Percentiles rank a stretch among this genome's conserved stretches.
phyloP scores from a whole-genome alignment of 2,797 vertebrate genomes.

The Nasua narica region DNA sequence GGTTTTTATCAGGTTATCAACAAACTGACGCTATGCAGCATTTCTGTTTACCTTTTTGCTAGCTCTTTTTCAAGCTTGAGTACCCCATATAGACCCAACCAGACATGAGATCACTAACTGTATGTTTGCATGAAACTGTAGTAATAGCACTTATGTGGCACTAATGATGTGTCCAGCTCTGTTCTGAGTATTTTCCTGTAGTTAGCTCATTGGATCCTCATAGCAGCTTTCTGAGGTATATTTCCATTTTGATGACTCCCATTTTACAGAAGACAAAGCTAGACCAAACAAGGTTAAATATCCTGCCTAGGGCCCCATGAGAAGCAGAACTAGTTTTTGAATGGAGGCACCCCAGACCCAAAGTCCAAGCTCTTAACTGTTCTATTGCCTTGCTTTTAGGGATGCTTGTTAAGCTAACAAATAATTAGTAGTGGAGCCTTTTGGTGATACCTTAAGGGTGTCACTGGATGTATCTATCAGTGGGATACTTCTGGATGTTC shows the following conservation, averaged over 20 bases:
- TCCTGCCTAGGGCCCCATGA: not conserved
- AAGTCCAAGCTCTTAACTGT: not conserved
- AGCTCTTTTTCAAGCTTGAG: not conserved
- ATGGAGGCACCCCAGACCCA: not conserved
- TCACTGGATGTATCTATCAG: not conserved
- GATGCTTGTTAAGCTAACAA: not conserved
- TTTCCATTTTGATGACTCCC: not conserved
- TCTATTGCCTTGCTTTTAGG: not conserved
- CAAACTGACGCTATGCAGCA: not conserved
- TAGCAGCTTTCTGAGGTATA: not conserved
- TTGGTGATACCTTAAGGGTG: not conserved
- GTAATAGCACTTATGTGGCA: not conserved
- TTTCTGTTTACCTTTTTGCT: not conserved
- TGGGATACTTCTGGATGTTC: not conserved
- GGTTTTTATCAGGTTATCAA: not conserved
- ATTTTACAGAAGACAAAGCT: not conserved
- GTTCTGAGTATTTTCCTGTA: not conserved
- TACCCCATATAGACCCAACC: not conserved
- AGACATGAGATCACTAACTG: not conserved
- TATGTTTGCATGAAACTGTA: not conserved
- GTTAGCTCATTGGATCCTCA: not conserved
- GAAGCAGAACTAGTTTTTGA: not conserved
- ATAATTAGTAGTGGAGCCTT: not conserved
- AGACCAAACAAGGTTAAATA: not conserved
- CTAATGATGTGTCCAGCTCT: not conserved